These are phyloP conservation scores for Tachypleus tridentatus DNA, from an alignment of 1,140 invertebrate genomes.

Conservation along the genomic window DNA sequence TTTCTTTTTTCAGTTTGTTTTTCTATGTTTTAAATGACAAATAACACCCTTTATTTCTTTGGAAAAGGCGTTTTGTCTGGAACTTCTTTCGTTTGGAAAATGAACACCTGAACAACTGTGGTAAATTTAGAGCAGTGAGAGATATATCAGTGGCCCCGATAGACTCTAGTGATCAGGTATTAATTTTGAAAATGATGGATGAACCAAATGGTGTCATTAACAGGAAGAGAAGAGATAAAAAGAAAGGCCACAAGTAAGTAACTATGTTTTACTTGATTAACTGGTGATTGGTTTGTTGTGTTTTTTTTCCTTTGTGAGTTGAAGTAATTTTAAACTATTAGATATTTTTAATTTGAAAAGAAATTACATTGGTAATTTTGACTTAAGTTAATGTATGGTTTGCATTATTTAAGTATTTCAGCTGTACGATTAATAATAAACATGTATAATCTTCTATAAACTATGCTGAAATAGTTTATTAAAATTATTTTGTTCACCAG, in stretches of 20 bases:
- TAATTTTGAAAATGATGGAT: slow-evolving; percentile 92
- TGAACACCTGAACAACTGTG: slow-evolving; percentile 99
- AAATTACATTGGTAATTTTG: too few species aligned
- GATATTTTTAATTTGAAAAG: too few species aligned
- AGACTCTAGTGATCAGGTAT: slow-evolving; percentile 79
- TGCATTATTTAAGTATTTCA: too few species aligned
- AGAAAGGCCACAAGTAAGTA: slow-evolving; percentile 10
- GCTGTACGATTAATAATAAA: too few species aligned
- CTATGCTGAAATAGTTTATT: too few species aligned
- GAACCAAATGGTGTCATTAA: slow-evolving; percentile 75
- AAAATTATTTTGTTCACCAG: too few species aligned
- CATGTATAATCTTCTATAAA: too few species aligned
- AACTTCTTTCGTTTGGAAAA: slow-evolving; percentile 99
- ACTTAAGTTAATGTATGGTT: too few species aligned
- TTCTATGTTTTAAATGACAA: slow-evolving; percentile 1
- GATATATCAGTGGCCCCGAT: slow-evolving; percentile 97
- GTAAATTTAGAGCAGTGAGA: slow-evolving; percentile 94
- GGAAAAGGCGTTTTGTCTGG: slow-evolving; percentile 86
- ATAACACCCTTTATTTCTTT: slow-evolving; percentile 7
- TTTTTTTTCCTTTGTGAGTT: too few species aligned
- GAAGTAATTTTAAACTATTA: too few species aligned
- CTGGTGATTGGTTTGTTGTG: too few species aligned
- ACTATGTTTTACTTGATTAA: too few species aligned
- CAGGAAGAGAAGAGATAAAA: slow-evolving; percentile 40
- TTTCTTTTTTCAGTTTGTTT: slow-evolving; percentile 2